Evolutionary conservation across 37 sponge, comb jelly and placozoan species (phyloP).

Genomic region (Theonella swinhoei): DNA sequence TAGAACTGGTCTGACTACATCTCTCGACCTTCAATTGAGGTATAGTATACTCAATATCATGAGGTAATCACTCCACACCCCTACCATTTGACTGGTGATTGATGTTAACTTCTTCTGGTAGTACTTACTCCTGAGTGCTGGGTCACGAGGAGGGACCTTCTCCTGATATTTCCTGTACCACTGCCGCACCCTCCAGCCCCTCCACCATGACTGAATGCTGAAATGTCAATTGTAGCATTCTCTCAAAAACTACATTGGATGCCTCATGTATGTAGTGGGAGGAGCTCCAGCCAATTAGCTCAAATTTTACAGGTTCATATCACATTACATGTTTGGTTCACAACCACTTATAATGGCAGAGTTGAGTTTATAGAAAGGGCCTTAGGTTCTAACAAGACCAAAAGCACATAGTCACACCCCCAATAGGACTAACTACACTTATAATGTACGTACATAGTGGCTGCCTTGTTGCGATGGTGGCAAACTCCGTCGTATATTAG

Average conservation of each 20-base stretch:
- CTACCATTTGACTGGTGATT: constrained; percentile 25
- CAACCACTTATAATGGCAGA: too few relatives aligned
- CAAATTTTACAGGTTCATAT: too few relatives aligned
- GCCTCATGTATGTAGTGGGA: neutral
- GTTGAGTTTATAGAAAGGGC: too few relatives aligned
- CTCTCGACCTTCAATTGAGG: neutral
- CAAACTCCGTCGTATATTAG: constrained; percentile 82
- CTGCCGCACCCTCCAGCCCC: constrained; percentile 70
- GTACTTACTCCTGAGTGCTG: constrained; percentile 77
- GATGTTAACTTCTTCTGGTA: constrained; percentile 63
- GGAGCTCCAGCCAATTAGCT: too few relatives aligned
- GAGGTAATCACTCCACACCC: neutral
- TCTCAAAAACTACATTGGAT: neutral
- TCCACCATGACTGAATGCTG: constrained; percentile 90
- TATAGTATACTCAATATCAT: neutral
- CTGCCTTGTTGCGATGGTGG: constrained; percentile 48
- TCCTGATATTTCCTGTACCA: constrained; percentile 72
- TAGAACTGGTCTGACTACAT: neutral
- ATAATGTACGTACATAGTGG: constrained; percentile 53
- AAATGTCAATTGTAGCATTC: neutral
- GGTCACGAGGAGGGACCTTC: constrained; percentile 72
- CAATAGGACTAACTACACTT: too few relatives aligned
- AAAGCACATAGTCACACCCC: too few relatives aligned
- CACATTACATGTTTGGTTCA: too few relatives aligned
- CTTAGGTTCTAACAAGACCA: too few relatives aligned